phyloP scores from a whole-genome alignment of 2,888 invertebrate species.

The Euzophera pinguis region DNA sequence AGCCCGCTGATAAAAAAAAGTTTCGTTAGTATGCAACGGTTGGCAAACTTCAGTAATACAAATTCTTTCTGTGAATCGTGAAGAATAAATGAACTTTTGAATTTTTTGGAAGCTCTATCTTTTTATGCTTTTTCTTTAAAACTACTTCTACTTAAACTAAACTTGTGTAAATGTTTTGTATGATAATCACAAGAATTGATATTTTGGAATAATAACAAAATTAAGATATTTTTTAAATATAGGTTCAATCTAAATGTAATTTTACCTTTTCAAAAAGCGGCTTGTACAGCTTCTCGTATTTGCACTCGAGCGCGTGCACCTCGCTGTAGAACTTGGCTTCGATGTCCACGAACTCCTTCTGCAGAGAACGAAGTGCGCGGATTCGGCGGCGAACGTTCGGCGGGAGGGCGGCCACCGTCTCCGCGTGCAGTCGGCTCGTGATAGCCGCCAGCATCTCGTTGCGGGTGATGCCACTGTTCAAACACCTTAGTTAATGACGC shows the following conservation, averaged over 20 bases:
- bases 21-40: background rate
- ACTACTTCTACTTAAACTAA: no score
- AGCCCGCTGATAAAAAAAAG: slow-evolving; percentile 57
- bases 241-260: no score
- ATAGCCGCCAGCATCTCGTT: slow-evolving; percentile 81
- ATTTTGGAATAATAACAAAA: no score
- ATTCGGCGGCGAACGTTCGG: slow-evolving; percentile 89
- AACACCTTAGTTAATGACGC: background rate
- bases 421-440: slow-evolving; percentile 78
- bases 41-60: background rate
- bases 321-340: slow-evolving; percentile 97
- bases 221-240: no score
- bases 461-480: slow-evolving; percentile 60
- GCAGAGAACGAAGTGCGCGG: slow-evolving; percentile 91
- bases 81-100: no score
- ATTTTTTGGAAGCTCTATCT: no score
- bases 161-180: no score
- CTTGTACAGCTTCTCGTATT: slow-evolving; percentile 89
- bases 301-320: slow-evolving; percentile 95
- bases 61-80: no score
- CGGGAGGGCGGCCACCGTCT: slow-evolving; percentile 83
- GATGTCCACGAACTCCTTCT: slow-evolving; percentile 89
- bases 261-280: slow-evolving; percentile 88
- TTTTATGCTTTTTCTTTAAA: no score
- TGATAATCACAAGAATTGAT: no score